Conservation (phyloP, 2,888 invertebrate species). For the Hermodice carunculata region DNA sequence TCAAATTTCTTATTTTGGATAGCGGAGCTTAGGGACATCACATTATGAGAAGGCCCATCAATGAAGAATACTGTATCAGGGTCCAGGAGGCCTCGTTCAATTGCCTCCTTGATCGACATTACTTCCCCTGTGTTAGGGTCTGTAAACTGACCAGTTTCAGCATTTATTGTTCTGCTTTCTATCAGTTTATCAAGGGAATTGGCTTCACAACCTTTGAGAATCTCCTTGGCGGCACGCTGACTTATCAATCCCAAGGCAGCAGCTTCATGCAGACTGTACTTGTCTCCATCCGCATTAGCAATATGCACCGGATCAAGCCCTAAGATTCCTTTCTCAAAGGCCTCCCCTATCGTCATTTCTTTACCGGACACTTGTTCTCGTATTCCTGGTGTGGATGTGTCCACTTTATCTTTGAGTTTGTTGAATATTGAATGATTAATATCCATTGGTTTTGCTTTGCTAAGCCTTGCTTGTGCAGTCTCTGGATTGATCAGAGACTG, state of each 20-base stretch:
- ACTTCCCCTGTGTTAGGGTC: constrained; percentile 68
- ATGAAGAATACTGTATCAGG: constrained; percentile 56
- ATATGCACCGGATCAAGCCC: constrained; percentile 44
- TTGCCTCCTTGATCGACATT: constrained; percentile 67
- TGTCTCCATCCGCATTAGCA: constrained; percentile 28
- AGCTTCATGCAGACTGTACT: constrained; percentile 43
- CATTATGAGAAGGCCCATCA: constrained; percentile 50
- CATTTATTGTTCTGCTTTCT: constrained; percentile 69
- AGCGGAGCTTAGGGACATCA: constrained; percentile 49
- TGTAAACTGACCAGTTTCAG: constrained; percentile 69
- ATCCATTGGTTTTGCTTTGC: not conserved
- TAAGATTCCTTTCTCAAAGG: constrained; percentile 56
- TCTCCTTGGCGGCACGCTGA: constrained; percentile 49
- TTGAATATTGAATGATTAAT: constrained; percentile 41
- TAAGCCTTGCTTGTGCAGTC: not conserved
- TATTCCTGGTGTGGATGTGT: constrained; percentile 48
- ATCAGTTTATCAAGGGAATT: constrained; percentile 53
- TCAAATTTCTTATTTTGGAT: constrained; percentile 57
- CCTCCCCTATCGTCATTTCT: constrained; percentile 57
- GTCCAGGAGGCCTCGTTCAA: constrained; percentile 52
- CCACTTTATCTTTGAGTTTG: constrained; percentile 49
- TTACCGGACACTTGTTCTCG: constrained; percentile 53
- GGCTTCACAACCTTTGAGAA: constrained; percentile 56
- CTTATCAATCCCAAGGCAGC: constrained; percentile 54
- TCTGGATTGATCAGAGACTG: not conserved